Percentiles rank a stretch among this genome's conserved stretches.
Conservation (phyloP, 53 echinoderm and acorn worm genomes). For the Arbacia lixula region DNA sequence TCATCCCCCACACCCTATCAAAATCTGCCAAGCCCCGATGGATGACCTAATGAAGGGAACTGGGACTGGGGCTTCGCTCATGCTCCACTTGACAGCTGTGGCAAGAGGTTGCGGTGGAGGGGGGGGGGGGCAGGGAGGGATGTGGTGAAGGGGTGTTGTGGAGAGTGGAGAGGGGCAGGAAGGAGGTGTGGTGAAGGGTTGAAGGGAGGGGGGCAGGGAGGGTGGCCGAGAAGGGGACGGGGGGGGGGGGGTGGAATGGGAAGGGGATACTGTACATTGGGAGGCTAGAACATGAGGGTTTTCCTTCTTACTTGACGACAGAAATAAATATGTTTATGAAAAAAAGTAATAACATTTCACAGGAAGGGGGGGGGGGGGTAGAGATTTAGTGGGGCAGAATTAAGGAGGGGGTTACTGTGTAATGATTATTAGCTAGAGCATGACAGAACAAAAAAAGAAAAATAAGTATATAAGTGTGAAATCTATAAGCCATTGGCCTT, state of each 20-base stretch:
- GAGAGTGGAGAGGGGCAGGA: not conserved
- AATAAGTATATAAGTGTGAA: too few relatives aligned
- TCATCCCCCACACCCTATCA: conserved; percentile 40
- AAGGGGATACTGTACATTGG: too few relatives aligned
- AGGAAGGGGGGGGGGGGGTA: not conserved
- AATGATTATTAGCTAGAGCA: not conserved
- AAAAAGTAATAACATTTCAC: too few relatives aligned
- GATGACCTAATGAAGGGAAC: conserved; percentile 30
- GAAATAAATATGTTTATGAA: too few relatives aligned
- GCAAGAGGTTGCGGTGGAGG: conserved; percentile 3
- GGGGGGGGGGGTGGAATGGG: too few relatives aligned
- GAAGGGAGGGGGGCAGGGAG: not conserved
- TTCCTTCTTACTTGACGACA: too few relatives aligned
- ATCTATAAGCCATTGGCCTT: too few relatives aligned
- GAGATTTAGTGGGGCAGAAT: not conserved
- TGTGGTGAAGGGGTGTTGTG: not conserved
- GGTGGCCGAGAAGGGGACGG: not conserved
- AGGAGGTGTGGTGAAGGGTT: not conserved
- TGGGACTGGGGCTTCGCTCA: not conserved
- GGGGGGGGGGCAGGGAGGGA: not conserved
- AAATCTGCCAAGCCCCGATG: conserved; percentile 36
- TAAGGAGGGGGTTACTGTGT: not conserved
- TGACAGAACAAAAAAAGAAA: conserved; percentile 1
- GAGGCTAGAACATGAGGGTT: too few relatives aligned
- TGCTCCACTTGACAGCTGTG: conserved; percentile 17